Base-by-base conservation (phyloP, 1,140 invertebrate species). In the Araneus ventricosus region DNA sequence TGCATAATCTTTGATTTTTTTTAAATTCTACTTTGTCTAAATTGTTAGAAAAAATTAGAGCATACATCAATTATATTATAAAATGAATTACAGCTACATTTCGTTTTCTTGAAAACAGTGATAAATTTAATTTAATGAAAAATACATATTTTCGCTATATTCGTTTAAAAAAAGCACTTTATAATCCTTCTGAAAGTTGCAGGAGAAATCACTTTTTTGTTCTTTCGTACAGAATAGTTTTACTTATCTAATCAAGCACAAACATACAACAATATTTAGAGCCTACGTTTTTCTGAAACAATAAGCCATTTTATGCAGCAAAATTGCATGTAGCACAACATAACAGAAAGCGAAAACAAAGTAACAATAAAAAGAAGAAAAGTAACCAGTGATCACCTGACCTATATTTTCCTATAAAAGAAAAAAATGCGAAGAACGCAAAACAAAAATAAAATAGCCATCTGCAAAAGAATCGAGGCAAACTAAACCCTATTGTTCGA, bases 281-380 rank as follows among this genome's bases (percentile, higher is more conserved):
- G 52, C 52, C 52, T 52, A 57, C 30, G 45, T 67, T 88, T 63
- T 88, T n/a, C 30, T 61, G 59, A 88, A 88, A 88, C 87, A 88
- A 88, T 88, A 59, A 63, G n/a, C 87, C 63, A 88, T 88, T 88
- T 88, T 34, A 17, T 17, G n/a, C 34, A 70, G n/a, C 59, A 70
- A 88, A 88, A 88, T 88, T 88, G 41, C 67, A 39, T 27, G 24
- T 41, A 70, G 75, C 87, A 67, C 61, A 63, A 67, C 37, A 88
- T 39, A 52, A 27, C n/a, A 39, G 17, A 41, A 34, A 67, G 27
- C 61, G 22, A 70, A 63, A 75, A 67, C 87, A 67, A 88, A 88
- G 57, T 88, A 88, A 88, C 39, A 88, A 75, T 63, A 88, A 88
- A 88, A 14, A n/a, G 41, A 41, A 88, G 52, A n/a, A 88, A 88